phyloP scores from a whole-genome alignment of 2,113 vertebrate genomes.

The Antechinus flavipes region DNA sequence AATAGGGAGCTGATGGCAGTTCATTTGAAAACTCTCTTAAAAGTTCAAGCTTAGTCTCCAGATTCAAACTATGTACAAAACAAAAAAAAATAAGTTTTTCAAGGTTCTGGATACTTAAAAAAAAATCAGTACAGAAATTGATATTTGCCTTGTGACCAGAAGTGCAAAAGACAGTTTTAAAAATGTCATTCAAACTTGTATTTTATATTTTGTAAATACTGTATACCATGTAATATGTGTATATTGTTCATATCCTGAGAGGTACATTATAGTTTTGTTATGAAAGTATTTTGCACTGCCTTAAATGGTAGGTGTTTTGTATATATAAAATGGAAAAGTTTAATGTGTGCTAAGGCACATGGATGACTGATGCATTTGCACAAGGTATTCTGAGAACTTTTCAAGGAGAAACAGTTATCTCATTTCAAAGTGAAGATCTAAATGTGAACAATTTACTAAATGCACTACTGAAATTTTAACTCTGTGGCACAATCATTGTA shows the following conservation, averaged over 20 bases:
- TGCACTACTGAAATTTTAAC: constrained; percentile 84
- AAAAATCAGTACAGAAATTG: constrained; percentile 78
- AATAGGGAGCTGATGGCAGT: constrained; percentile 93
- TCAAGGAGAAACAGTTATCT: constrained; percentile 80
- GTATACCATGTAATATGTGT: constrained; percentile 95
- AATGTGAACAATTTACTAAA: constrained; percentile 84
- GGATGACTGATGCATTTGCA: constrained; percentile 89
- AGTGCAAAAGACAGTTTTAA: constrained; percentile 83
- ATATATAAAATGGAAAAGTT: constrained; percentile 85
- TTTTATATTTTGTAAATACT: constrained; percentile 95
- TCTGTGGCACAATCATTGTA: constrained; percentile 80
- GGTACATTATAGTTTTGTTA: constrained; percentile 98
- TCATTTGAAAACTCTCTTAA: constrained; percentile 94
- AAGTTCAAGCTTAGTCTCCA: constrained; percentile 88
- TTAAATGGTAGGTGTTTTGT: constrained; percentile 86
- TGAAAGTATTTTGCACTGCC: constrained; percentile 91
- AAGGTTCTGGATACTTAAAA: constrained; percentile 66
- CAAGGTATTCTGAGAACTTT: constrained; percentile 84
- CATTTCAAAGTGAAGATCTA: constrained; percentile 81
- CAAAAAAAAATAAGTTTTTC: constrained; percentile 66
- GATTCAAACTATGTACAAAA: constrained; percentile 59
- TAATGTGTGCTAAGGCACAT: constrained; percentile 83
- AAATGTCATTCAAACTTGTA: constrained; percentile 79
- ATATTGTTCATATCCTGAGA: constrained; percentile 94
- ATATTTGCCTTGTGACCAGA: constrained; percentile 85